These are phyloP conservation scores for Idaea straminata DNA, from an alignment of 2,888 invertebrate species.

Conservation along the genomic window DNA sequence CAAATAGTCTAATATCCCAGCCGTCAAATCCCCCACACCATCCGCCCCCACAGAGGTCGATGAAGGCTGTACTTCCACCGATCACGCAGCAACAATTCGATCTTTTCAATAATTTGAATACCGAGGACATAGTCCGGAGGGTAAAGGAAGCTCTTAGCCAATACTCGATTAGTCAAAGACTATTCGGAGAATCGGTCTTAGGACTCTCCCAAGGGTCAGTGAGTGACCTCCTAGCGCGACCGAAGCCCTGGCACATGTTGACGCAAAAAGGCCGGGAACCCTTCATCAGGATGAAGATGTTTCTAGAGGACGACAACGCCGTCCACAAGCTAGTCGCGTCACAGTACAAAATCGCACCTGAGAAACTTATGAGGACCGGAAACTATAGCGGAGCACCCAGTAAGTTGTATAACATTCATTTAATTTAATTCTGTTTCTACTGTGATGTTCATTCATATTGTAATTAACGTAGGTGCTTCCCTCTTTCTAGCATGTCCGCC, in stretches of 20 bases:
- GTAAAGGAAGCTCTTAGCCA: conserved; percentile 97
- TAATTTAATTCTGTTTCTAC: background rate
- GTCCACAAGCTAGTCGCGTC: conserved; percentile 97
- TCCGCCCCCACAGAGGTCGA: conserved; percentile 90
- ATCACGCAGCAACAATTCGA: conserved; percentile 99
- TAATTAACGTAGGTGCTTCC: conserved; percentile 21
- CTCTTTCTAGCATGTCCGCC: conserved; percentile 81
- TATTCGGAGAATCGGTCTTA: conserved; percentile 99
- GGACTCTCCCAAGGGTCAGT: conserved; percentile 98
- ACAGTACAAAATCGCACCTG: conserved; percentile 98
- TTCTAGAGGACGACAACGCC: conserved; percentile 96
- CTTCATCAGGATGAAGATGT: conserved; percentile 99
- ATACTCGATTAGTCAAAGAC: conserved; percentile 97
- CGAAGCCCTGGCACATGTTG: conserved; percentile 99
- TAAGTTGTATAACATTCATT: conserved; percentile 66
- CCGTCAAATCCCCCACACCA: conserved; percentile 93
- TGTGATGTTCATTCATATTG: background rate
- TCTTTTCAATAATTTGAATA: conserved; percentile 97
- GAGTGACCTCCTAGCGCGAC: conserved; percentile 96
- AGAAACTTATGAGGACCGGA: conserved; percentile 97
- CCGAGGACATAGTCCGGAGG: conserved; percentile 98
- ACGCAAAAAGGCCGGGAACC: conserved; percentile 98
- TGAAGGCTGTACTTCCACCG: conserved; percentile 97
- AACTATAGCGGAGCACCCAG: conserved; percentile 92
- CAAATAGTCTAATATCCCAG: conserved; percentile 96